Evolutionary conservation across 2,888 invertebrate species (phyloP).

Genomic region (Litoditis marina): DNA sequence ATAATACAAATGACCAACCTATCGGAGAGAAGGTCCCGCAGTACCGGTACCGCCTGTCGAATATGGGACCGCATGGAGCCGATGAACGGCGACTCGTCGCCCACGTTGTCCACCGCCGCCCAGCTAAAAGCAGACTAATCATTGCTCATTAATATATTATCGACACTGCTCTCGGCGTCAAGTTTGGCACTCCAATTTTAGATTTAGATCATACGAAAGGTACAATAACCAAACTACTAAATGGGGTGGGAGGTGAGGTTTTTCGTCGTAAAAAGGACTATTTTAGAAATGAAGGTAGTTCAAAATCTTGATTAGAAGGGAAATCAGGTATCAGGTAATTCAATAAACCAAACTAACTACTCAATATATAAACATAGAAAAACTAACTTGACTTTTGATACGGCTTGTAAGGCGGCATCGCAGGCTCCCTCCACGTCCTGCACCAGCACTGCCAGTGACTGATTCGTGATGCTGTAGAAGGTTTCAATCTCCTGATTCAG

Average conservation of each 20-base stretch:
- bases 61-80: constrained; percentile 83
- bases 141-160: too few species aligned
- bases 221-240: too few species aligned
- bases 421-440: constrained; percentile 90
- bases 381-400: constrained; percentile 75
- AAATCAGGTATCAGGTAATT: too few species aligned
- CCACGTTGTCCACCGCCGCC: constrained; percentile 87
- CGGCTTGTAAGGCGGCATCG: constrained; percentile 84
- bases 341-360: too few species aligned
- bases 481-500: constrained; percentile 59
- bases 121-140: constrained; percentile 68
- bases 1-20: too few species aligned
- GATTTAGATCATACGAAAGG: too few species aligned
- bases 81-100: constrained; percentile 93
- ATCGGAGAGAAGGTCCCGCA: constrained; percentile 39
- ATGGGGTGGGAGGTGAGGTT: too few species aligned
- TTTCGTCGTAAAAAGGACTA: too few species aligned
- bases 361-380: neutral
- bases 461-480: constrained; percentile 65
- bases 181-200: too few species aligned
- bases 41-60: constrained; percentile 66
- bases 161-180: too few species aligned
- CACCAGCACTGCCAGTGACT: constrained; percentile 83
- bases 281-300: too few species aligned
- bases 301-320: too few species aligned